These are phyloP conservation scores for Molanna angustata DNA, from an alignment of 2,888 invertebrate genomes.

Conservation along the genomic window DNA sequence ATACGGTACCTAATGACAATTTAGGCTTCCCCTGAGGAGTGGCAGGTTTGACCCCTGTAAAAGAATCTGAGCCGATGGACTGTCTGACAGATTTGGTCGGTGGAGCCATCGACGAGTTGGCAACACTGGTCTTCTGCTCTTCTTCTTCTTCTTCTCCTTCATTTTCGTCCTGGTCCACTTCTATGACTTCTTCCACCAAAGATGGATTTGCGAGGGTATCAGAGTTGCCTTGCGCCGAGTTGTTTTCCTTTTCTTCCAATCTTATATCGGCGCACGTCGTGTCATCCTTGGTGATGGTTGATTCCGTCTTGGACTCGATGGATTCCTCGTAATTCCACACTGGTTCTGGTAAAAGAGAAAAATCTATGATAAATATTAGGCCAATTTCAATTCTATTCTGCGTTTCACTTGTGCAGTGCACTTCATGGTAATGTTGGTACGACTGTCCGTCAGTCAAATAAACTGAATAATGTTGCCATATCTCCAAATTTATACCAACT, in stretches of 20 bases:
- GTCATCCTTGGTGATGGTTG: neutral
- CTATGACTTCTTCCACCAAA: neutral
- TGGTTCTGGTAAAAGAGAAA: too few species aligned
- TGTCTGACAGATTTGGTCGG: neutral
- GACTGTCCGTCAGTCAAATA: too few species aligned
- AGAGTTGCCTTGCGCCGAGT: conserved; percentile 2
- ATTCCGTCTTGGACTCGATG: neutral
- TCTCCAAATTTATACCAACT: too few species aligned
- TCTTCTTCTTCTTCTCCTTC: neutral
- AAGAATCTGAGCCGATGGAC: neutral
- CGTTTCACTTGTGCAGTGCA: too few species aligned
- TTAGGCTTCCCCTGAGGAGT: conserved; percentile 16
- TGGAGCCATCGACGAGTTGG: conserved; percentile 3
- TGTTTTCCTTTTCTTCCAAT: conserved; percentile 15
- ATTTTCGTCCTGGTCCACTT: neutral
- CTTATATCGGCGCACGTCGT: conserved; percentile 1
- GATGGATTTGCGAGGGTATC: neutral
- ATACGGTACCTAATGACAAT: conserved; percentile 21
- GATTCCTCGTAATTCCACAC: conserved; percentile 19
- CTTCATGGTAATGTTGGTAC: too few species aligned
- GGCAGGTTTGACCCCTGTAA: neutral
- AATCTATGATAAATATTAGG: too few species aligned
- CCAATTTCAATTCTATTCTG: too few species aligned
- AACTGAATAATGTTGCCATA: too few species aligned
- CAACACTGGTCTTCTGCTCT: neutral